phyloP scores from a whole-genome alignment of 2,113 vertebrate genomes.

The Acanthochromis polyacanthus region DNA sequence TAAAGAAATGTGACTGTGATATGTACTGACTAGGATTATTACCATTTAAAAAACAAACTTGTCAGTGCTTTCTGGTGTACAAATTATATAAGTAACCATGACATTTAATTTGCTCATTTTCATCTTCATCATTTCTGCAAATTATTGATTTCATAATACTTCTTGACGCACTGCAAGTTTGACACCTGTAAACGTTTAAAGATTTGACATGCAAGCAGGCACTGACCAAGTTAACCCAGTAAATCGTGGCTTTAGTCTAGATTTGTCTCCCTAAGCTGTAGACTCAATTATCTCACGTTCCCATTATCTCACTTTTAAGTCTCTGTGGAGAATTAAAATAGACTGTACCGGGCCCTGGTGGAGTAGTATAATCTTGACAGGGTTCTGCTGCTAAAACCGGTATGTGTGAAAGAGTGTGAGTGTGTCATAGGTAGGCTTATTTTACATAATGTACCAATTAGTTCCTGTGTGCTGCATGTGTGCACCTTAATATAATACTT shows the following conservation, averaged over 20 bases:
- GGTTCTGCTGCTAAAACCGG: conserved; percentile 50
- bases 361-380: conserved; percentile 41
- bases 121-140: neutral
- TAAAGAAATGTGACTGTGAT: neutral
- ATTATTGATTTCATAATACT: too few species aligned
- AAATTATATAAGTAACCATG: too few species aligned
- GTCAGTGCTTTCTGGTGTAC: neutral
- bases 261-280: conserved; percentile 68
- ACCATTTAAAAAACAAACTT: neutral
- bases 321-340: conserved; percentile 78
- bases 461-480: neutral
- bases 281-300: conserved; percentile 77
- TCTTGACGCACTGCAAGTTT: neutral
- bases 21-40: neutral
- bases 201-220: conserved; percentile 1
- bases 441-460: neutral
- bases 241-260: conserved; percentile 49
- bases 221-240: conserved; percentile 53
- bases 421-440: neutral
- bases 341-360: conserved; percentile 58
- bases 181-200: conserved; percentile 18
- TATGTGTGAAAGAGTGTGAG: neutral
- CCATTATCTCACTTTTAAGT: conserved; percentile 72
- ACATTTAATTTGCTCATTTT: neutral
- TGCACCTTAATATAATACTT: neutral